Base-by-base conservation (phyloP, 2,888 invertebrate genomes). In the Scaptomyza polygonia region DNA sequence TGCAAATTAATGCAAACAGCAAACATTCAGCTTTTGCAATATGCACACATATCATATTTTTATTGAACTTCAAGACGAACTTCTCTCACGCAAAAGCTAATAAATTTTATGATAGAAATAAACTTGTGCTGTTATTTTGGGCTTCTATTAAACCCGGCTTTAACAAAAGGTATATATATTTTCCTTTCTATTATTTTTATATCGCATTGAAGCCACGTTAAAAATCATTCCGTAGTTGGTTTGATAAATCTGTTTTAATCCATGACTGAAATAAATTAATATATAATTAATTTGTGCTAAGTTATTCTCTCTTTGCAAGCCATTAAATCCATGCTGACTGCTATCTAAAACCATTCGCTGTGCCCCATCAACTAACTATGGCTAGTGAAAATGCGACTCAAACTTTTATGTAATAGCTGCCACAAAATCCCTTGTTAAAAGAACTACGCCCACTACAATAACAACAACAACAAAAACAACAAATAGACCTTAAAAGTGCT, bases 341-440 rank as follows among this genome's bases (percentile, higher is more conserved):
- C 57, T 65, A 65, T 72, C 56, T 57, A 43, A 51, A 25, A 25
- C 25, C 43, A 44, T 57, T 51, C 11, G 39, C 32, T 54, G 32
- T 67, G 32, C 55, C 14, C 14, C 62, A 63, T 54, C 39, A 72
- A 68, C 44, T 52, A 72, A 65, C 48, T 44, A 51, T 61, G 52
- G 49, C 62, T 52, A 61, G 69, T 64, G 36, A 25, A 25, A 25
- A 25, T 25, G 25, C 25, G 25, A 1, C 5, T 25, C 5, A 25
- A 39, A 56, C 52, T 59, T 48, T 25, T 64, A 61, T 68, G 32
- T 64, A 64, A 68, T 64, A 55, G 70, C 57, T 52, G 63, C 71
- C 68, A 44, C 72, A 67, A 79, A 84, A 76, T 77, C 74, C 81
- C 80, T 69, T 80, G 80, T 80, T 39, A 16, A 67, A 73, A 79